Percentiles rank a stretch among this genome's conserved stretches.
Conservation (phyloP, 2,797 vertebrate genomes). For the Malacoctenus gilli region DNA sequence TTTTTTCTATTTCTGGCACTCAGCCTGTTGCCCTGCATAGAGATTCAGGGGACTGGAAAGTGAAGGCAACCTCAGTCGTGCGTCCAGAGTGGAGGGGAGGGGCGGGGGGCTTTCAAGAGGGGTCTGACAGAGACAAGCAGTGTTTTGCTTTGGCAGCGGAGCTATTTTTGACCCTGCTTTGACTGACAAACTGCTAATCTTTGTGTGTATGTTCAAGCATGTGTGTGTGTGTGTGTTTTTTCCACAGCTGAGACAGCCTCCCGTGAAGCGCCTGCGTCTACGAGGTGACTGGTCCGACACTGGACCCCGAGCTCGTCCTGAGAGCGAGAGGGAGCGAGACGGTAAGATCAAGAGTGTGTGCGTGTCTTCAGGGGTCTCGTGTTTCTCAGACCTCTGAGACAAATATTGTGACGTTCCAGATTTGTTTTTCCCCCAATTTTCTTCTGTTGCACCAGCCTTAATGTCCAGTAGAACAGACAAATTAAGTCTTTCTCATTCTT, state of each 20-base stretch:
- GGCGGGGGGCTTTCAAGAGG: constrained; percentile 49
- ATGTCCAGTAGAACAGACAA: too few relatives aligned
- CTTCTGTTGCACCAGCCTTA: too few relatives aligned
- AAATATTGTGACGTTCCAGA: too few relatives aligned
- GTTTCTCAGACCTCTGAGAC: too few relatives aligned
- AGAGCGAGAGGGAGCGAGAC: constrained; percentile 96
- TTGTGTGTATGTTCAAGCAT: not conserved
- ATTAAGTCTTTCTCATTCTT: too few relatives aligned
- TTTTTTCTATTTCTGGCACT: constrained; percentile 58
- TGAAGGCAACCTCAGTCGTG: constrained; percentile 52
- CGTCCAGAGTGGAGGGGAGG: constrained; percentile 25
- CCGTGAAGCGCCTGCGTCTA: constrained; percentile 94
- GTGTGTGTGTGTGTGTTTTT: constrained; percentile 43
- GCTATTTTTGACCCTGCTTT: constrained; percentile 74
- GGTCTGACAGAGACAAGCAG: constrained; percentile 53
- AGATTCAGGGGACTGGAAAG: constrained; percentile 56
- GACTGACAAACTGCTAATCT: constrained; percentile 68
- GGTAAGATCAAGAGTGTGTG: constrained; percentile 80
- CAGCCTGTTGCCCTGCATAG: constrained; percentile 56
- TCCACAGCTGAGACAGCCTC: constrained; percentile 91
- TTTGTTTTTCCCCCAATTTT: too few relatives aligned
- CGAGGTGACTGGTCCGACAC: constrained; percentile 99
- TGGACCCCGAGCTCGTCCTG: constrained; percentile 94
- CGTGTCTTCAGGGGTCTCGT: too few relatives aligned
- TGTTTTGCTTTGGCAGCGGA: constrained; percentile 70